A percentile compares a stretch with the other conserved stretches of the same genome.
These are phyloP conservation scores for Channa striata DNA, from an alignment of 2,797 vertebrate species.

Conservation along the genomic window DNA sequence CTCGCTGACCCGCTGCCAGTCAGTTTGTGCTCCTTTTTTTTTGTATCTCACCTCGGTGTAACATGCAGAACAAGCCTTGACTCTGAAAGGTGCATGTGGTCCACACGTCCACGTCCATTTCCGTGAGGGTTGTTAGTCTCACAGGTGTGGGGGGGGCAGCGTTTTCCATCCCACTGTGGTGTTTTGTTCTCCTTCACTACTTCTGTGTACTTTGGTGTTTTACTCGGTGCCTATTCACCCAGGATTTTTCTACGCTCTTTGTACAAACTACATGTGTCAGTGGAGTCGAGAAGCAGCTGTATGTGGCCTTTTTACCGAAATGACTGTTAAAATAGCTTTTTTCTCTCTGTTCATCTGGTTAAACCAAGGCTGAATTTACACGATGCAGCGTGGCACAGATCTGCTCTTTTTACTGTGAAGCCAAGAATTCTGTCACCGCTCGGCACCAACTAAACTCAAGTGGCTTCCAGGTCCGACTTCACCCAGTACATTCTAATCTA, in stretches of 20 bases:
- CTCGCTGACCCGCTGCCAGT: slow-evolving; percentile 35
- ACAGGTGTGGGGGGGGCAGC: not conserved
- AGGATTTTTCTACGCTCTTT: slow-evolving; percentile 54
- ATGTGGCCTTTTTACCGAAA: slow-evolving; percentile 66
- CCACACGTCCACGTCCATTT: not conserved
- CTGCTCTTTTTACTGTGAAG: not conserved
- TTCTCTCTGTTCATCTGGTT: slow-evolving; percentile 25
- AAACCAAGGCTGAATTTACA: slow-evolving; percentile 55
- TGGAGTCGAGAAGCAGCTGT: slow-evolving; percentile 35
- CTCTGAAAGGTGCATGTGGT: slow-evolving; percentile 24
- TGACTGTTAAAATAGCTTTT: slow-evolving; percentile 64
- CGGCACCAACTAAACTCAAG: slow-evolving; percentile 6
- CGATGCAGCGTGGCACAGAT: not conserved
- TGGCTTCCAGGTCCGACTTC: too few species aligned
- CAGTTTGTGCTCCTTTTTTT: slow-evolving; percentile 51
- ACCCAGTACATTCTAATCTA: not conserved
- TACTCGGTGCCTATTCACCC: slow-evolving; percentile 24
- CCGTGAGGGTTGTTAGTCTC: not conserved
- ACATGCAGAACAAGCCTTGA: slow-evolving; percentile 42
- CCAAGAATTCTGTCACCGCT: not conserved
- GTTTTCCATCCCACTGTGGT: slow-evolving; percentile 29
- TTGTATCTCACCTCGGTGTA: slow-evolving; percentile 56
- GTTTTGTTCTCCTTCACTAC: slow-evolving; percentile 28
- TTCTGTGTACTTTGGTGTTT: slow-evolving; percentile 46
- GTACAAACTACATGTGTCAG: slow-evolving; percentile 38